phyloP scores from a whole-genome alignment of 2,113 vertebrate genomes.

The Hippocampus mohnikei region DNA sequence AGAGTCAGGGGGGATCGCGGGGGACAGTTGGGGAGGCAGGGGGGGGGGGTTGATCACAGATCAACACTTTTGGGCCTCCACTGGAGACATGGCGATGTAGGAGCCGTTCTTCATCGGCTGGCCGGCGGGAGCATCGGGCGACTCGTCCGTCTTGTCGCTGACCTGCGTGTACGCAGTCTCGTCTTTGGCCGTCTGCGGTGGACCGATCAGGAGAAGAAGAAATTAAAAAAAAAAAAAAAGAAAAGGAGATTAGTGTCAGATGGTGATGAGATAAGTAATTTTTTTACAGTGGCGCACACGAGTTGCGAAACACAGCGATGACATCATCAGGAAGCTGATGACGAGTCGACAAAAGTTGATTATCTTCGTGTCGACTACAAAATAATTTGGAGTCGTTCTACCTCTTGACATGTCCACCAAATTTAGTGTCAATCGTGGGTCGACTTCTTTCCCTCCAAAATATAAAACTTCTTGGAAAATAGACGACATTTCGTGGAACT shows the following conservation, averaged over 20 bases:
- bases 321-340: no score
- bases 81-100: constrained; percentile 78
- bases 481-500: no score
- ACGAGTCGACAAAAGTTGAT: no score
- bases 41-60: constrained; percentile 25
- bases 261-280: no score
- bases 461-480: no score
- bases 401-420: no score
- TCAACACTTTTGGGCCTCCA: constrained; percentile 77
- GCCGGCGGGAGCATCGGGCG: constrained; percentile 53
- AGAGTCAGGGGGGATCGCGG: neutral
- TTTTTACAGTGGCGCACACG: no score
- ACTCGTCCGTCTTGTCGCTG: constrained; percentile 72
- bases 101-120: constrained; percentile 72
- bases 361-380: no score
- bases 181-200: constrained; percentile 70
- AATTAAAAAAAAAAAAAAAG: neutral
- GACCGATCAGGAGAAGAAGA: neutral
- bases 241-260: constrained; percentile 8
- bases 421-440: no score
- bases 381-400: no score
- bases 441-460: no score
- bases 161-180: constrained; percentile 77
- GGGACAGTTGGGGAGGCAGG: neutral
- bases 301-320: no score